Base-by-base conservation (phyloP, 1,140 invertebrate genomes). In the Lerema accius region DNA sequence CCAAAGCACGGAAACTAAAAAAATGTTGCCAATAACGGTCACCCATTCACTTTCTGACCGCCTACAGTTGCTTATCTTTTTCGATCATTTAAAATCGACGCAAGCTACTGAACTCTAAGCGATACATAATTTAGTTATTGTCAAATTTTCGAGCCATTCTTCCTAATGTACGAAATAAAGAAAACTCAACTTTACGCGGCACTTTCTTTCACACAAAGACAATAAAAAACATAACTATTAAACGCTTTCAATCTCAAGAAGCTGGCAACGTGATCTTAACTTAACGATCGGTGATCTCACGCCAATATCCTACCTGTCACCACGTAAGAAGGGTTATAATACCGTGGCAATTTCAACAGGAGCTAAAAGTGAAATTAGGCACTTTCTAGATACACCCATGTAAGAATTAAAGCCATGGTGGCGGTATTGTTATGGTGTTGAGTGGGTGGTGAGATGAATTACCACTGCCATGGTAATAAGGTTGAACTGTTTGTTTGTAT, bases 371-470 rank as follows among this genome's bases (percentile, higher is more conserved):
- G 65, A 65, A 65, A 68, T 67, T 68, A 55, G 49, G 65, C 50
- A 63, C 69, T 71, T 71, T 71, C 69, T 65, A 71, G 42, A 59
- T 55, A 71, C 69, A 66, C 65, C 69, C 59, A 50, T 62, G 16
- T 19, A 46, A 58, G 55, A 43, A 37, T 32, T 37, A 28, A 59
- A 35, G 42, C 46, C 46, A 46, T 59, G 56, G 32, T 28, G 16
- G 11, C 56, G 37, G 19, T 35, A 46, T 59, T 46, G 51, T 55
- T 53, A 55, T 14, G 5, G 11, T 9, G 4, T 10, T 9, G n/a
- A 10, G 51, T 55, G 35, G 51, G 51, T 17, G 39, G 11, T 4
- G 32, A 42, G 11, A 14, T 19, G 19, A 40, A 42, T 55, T 51
- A 51, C 37, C 32, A 23, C 5, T 23, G 19, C 19, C 19, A 23